Percentiles rank a stretch among this genome's conserved stretches.
Evolutionary conservation across 2,113 vertebrate genomes (phyloP).

Genomic region (Sceloporus tristichus): DNA sequence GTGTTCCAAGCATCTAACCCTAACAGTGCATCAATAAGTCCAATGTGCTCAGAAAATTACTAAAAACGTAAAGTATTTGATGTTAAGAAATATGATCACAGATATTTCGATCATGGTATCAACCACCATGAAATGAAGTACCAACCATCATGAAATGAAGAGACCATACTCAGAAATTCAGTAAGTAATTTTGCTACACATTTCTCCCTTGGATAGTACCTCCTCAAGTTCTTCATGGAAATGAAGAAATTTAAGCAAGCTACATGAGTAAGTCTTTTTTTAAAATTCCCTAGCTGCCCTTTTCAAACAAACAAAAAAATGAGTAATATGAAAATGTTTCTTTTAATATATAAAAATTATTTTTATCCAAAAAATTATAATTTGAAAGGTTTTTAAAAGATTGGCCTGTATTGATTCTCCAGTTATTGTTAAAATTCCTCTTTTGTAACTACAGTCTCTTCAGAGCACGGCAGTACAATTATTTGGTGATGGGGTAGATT

Average conservation of each 20-base stretch:
- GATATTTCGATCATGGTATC: neutral
- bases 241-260: too few relatives aligned
- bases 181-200: neutral
- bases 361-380: neutral
- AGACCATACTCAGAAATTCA: neutral
- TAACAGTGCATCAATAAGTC: neutral
- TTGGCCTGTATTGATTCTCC: neutral
- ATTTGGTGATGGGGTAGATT: neutral
- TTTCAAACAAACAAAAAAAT: too few relatives aligned
- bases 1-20: too few relatives aligned
- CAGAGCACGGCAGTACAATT: conserved; percentile 7
- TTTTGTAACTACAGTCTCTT: neutral
- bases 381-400: neutral
- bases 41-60: neutral
- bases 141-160: too few relatives aligned
- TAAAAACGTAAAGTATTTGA: neutral
- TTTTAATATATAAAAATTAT: too few relatives aligned
- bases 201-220: neutral
- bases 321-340: too few relatives aligned
- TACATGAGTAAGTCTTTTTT: too few relatives aligned
- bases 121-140: neutral
- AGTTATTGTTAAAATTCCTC: neutral
- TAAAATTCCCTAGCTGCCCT: too few relatives aligned
- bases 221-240: too few relatives aligned
- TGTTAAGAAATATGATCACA: neutral